Conservation (phyloP, 1,140 invertebrate species). For the Neotoxoptera formosana region DNA sequence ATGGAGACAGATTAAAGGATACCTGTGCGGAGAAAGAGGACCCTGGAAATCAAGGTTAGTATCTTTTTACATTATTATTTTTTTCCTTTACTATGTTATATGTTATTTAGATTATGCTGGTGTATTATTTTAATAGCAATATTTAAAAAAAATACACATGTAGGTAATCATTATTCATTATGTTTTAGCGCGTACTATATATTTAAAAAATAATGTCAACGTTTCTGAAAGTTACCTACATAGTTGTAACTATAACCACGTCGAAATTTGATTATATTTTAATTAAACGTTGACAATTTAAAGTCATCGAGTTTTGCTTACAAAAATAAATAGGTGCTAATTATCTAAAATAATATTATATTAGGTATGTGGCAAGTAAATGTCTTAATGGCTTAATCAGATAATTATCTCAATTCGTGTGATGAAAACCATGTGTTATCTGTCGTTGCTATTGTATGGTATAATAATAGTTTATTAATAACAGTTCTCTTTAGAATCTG, state of each 20-base stretch:
- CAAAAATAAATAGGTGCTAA: neutral
- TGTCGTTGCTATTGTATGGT: neutral
- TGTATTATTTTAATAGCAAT: neutral
- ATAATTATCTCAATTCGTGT: neutral
- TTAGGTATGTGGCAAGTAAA: neutral
- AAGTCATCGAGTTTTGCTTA: neutral
- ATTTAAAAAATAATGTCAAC: neutral
- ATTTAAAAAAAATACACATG: neutral
- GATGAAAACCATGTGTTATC: neutral
- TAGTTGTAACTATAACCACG: neutral
- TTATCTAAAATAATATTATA: neutral
- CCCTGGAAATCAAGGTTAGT: constrained; percentile 68
- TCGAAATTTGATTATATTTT: neutral
- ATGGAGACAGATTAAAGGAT: constrained; percentile 68
- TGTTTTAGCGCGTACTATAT: neutral
- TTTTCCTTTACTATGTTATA: neutral
- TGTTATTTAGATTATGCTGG: neutral
- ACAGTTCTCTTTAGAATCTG: neutral
- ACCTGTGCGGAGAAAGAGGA: constrained; percentile 69
- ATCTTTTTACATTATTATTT: neutral
- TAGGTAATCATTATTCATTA: neutral
- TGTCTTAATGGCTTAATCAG: neutral
- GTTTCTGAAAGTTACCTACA: neutral
- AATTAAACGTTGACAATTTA: neutral
- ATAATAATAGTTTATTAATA: neutral